Evolutionary conservation across 64 coral and sea anemone genomes (phyloP).

Genomic region (Montipora cactus): DNA sequence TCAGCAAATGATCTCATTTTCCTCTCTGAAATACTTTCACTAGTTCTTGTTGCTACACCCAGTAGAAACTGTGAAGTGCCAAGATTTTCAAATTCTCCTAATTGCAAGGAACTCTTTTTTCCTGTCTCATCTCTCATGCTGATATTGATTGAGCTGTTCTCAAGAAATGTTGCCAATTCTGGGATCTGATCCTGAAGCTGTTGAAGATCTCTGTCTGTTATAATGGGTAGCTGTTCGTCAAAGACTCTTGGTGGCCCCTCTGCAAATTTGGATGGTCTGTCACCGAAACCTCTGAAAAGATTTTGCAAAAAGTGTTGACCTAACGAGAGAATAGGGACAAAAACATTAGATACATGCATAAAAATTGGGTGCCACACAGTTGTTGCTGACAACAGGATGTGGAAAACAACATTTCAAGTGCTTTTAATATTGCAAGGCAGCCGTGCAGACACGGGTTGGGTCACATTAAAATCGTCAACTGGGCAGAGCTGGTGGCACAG

Average conservation of each 20-base stretch:
- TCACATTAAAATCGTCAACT: no score
- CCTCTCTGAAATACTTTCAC: constrained; percentile 22
- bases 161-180: constrained; percentile 67
- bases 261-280: constrained; percentile 79
- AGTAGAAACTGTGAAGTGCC: constrained; percentile 12
- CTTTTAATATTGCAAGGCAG: no score
- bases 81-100: constrained; percentile 43
- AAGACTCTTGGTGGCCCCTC: constrained; percentile 75
- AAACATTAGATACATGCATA: no score
- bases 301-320: constrained; percentile 88
- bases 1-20: not conserved
- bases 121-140: constrained; percentile 76
- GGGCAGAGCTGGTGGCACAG: no score
- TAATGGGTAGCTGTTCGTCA: constrained; percentile 78
- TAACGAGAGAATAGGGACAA: not conserved
- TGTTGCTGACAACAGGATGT: no score
- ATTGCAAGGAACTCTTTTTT: constrained; percentile 26
- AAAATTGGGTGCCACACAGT: no score
- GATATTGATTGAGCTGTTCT: constrained; percentile 62
- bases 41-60: constrained; percentile 19
- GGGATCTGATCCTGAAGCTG: constrained; percentile 67
- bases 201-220: constrained; percentile 80
- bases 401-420: no score
- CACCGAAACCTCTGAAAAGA: constrained; percentile 76
- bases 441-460: no score